phyloP scores from a whole-genome alignment of 2,888 invertebrate species.

The Tenthredo mesomela region DNA sequence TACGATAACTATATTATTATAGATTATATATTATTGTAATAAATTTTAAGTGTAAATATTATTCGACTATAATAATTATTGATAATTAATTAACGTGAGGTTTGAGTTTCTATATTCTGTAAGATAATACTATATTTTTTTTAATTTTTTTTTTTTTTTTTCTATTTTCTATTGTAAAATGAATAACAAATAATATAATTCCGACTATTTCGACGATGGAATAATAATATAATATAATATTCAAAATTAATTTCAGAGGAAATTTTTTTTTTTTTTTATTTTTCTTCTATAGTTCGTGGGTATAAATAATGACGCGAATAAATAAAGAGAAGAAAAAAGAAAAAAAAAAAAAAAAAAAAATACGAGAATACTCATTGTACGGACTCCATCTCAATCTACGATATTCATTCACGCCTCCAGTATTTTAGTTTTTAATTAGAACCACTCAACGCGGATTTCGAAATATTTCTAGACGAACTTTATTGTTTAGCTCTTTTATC shows the following conservation, averaged over 20 bases:
- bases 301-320: conserved; percentile 4
- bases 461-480: neutral
- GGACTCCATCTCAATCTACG: neutral
- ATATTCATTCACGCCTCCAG: conserved; percentile 2
- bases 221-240: neutral
- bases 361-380: neutral
- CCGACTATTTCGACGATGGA: neutral
- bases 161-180: neutral
- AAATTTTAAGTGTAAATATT: conserved; percentile 26
- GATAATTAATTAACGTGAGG: neutral
- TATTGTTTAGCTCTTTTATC: neutral
- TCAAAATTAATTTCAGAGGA: neutral
- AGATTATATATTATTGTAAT: neutral
- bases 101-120: conserved; percentile 10
- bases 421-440: conserved; percentile 17
- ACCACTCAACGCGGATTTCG: conserved; percentile 11
- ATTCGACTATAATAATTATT: neutral
- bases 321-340: neutral
- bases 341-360: neutral
- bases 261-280: no score
- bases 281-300: neutral
- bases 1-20: neutral
- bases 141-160: neutral
- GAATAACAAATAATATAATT: neutral
- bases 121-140: neutral